Evolutionary conservation across 2,113 vertebrate genomes (phyloP).

Genomic region (Eclectus roratus): DNA sequence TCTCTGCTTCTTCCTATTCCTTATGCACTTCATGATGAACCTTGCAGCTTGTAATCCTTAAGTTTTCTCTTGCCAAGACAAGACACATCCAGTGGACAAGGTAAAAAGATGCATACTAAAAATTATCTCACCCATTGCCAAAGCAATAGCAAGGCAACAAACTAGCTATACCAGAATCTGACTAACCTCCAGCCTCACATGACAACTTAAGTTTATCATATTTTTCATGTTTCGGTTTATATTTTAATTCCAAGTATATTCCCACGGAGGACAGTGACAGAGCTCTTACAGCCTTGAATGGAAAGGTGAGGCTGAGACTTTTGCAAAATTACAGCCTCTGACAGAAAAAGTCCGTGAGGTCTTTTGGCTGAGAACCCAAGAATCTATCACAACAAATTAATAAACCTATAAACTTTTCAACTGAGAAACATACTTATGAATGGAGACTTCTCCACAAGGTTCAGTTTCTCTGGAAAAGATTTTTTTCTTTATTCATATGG

Average conservation of each 20-base stretch:
- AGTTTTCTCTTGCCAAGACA: neutral
- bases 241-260: neutral
- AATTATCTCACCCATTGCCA: neutral
- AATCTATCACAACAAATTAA: neutral
- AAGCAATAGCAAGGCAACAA: neutral
- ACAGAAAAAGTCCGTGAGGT: neutral
- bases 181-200: neutral
- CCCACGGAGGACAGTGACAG: neutral
- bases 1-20: neutral
- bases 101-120: neutral
- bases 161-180: neutral
- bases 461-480: neutral
- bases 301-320: neutral
- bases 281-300: neutral
- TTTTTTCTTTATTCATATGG: neutral
- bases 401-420: neutral
- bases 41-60: neutral
- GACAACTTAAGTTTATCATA: neutral
- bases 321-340: neutral
- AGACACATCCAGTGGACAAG: neutral
- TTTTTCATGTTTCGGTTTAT: neutral
- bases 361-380: neutral
- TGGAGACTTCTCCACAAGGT: neutral
- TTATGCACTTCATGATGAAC: neutral
- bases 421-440: neutral